These are phyloP conservation scores for Chascanopsetta lugubris DNA, from an alignment of 2,113 vertebrate species.

Conservation along the genomic window DNA sequence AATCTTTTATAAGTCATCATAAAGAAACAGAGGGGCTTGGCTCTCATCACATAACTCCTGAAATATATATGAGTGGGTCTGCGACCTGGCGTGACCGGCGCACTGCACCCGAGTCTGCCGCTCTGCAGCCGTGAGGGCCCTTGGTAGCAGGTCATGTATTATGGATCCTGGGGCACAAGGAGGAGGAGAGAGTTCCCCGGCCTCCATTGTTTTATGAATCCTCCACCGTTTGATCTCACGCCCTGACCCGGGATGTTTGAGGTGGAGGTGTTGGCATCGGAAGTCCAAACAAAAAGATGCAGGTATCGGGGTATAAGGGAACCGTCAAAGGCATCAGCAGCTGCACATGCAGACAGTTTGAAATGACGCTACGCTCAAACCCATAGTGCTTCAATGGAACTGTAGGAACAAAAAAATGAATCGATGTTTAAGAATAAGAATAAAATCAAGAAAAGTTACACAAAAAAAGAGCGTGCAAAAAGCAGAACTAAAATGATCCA, in stretches of 20 bases:
- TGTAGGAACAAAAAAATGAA: no score
- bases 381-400: no score
- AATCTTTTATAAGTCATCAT: constrained; percentile 69
- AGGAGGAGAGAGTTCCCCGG: constrained; percentile 35
- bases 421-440: no score
- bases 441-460: no score
- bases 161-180: constrained; percentile 81
- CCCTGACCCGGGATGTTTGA: constrained; percentile 53
- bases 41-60: constrained; percentile 75
- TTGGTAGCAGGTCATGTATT: constrained; percentile 88
- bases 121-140: constrained; percentile 73
- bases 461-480: no score
- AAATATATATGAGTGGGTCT: constrained; percentile 84
- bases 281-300: background rate
- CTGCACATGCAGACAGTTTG: no score
- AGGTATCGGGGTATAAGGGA: no score
- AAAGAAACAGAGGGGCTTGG: constrained; percentile 56
- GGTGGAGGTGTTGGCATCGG: background rate
- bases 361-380: no score
- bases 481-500: no score
- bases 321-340: no score
- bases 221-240: constrained; percentile 56
- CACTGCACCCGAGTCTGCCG: constrained; percentile 29
- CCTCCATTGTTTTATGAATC: constrained; percentile 72
- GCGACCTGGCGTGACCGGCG: constrained; percentile 77